Percentiles rank a stretch among this genome's conserved stretches.
Conservation (phyloP, 1,140 invertebrate genomes). For the Ceratina australensis region DNA sequence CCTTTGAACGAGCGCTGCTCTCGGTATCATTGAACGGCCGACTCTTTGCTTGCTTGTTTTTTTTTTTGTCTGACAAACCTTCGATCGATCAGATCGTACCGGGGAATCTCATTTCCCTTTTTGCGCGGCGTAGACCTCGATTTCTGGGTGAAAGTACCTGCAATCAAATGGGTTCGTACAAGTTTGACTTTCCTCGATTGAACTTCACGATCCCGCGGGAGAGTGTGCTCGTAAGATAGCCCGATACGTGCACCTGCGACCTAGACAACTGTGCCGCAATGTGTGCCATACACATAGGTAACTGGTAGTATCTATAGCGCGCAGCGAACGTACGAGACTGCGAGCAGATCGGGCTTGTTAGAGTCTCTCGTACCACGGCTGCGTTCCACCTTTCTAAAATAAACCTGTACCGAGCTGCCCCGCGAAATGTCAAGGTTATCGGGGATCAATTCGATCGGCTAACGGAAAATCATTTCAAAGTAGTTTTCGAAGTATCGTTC, state of each 20-base stretch:
- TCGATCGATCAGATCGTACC: neutral
- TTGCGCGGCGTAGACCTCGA: neutral
- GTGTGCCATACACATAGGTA: neutral
- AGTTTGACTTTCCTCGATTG: neutral
- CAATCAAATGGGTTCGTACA: neutral
- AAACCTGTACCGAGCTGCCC: conserved; percentile 49
- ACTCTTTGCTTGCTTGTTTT: no score
- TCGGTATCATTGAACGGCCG: conserved; percentile 45
- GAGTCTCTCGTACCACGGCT: conserved; percentile 34
- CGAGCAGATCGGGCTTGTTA: neutral
- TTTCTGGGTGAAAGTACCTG: neutral
- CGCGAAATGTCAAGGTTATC: conserved; percentile 70
- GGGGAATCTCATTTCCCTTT: neutral
- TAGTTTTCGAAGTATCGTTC: conserved; percentile 8
- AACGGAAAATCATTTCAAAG: conserved; percentile 28
- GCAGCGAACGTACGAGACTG: neutral
- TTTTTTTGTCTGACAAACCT: neutral
- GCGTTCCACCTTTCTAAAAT: conserved; percentile 67
- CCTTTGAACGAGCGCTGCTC: conserved; percentile 4
- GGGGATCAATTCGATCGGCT: conserved; percentile 46
- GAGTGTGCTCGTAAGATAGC: conserved; percentile 3
- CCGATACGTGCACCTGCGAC: conserved; percentile 8
- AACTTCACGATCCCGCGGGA: conserved; percentile 7
- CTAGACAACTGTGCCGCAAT: conserved; percentile 2
- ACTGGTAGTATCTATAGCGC: neutral